Evolutionary conservation across 1,140 invertebrate genomes (phyloP), one percentile per base, ranked within the genome.

Genomic region (Dreissena polymorpha): DNA sequence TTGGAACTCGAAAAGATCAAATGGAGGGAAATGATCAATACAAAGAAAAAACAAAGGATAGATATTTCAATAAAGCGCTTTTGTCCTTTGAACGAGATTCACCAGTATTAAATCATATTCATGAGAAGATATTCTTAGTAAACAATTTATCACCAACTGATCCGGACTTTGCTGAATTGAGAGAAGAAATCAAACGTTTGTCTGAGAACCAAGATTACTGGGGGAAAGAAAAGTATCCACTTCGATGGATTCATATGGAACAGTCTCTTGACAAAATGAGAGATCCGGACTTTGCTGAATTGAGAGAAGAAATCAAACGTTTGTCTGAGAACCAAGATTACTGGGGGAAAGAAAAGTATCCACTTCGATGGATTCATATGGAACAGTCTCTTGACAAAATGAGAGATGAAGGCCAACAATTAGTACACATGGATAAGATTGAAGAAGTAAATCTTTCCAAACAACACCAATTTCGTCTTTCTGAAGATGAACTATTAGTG

Each of bases 1-100:
- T 78, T 6, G 75, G 64, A 18, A 78, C 75, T 50, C 64, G 67
- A 13, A 78, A 78, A n/a, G 75, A 78, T 69, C 21, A 69, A n/a
- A 39, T 78, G 50, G n/a, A 29, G 5, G 63, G 75, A 0, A 68
- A 1, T 27, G 75, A 78, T 8, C 63, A 68, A n/a, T 63, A 78
- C 8, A 78, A 78, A 50, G 75, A 78, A 78, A 53, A 55, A 51
- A 63, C 55, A 53, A 78, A 78, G 29, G 75, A 78, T 23, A 51
- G 69, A 10, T 68, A 23, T 53, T 78, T 78, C 23, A 55, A 69
- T 23, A 64, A 78, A 69, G 75, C 75, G 51, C 67, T 78, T 18
- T 55, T 53, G 21, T 78, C 75, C n/a, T 78, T 78, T 27, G 27
- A 18, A 21, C 39, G 55, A 6, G n/a, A 49, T 7, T 65, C 75